Evolutionary conservation across 1,140 invertebrate species (phyloP).

Genomic region (Lepeophtheirus salmonis): DNA sequence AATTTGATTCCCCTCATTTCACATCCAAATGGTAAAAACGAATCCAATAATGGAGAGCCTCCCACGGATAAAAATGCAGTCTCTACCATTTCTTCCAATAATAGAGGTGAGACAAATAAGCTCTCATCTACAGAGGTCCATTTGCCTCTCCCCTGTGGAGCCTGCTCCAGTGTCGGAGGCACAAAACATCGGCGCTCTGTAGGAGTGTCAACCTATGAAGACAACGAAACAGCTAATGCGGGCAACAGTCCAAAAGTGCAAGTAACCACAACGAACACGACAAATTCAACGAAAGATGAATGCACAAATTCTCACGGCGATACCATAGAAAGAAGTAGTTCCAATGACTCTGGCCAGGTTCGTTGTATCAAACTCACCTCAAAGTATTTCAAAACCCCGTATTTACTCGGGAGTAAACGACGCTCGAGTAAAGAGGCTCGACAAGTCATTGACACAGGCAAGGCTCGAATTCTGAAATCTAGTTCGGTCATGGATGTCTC

Average conservation of each 20-base stretch:
- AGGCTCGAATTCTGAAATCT: neutral
- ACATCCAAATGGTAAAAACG: conserved; percentile 1
- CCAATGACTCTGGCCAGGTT: conserved; percentile 3
- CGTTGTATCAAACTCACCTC: neutral
- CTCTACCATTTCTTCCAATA: neutral
- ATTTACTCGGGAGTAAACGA: neutral
- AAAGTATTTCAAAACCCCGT: neutral
- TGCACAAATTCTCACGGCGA: neutral
- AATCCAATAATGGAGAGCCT: neutral
- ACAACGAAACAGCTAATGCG: neutral
- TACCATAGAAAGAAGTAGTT: neutral
- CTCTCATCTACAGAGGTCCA: neutral
- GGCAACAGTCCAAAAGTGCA: neutral
- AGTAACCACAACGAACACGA: neutral
- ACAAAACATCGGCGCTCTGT: conserved; percentile 4
- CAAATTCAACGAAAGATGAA: neutral
- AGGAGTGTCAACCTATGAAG: neutral
- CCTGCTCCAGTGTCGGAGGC: neutral
- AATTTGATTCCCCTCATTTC: neutral
- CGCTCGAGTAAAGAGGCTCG: conserved; percentile 11
- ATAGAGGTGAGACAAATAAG: neutral
- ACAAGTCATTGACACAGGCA: conserved; percentile 11
- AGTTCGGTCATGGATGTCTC: neutral
- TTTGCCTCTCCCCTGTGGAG: neutral
- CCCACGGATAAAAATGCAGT: neutral